Base-by-base conservation (phyloP, 2,888 invertebrate genomes). In the Limnephilus marmoratus region DNA sequence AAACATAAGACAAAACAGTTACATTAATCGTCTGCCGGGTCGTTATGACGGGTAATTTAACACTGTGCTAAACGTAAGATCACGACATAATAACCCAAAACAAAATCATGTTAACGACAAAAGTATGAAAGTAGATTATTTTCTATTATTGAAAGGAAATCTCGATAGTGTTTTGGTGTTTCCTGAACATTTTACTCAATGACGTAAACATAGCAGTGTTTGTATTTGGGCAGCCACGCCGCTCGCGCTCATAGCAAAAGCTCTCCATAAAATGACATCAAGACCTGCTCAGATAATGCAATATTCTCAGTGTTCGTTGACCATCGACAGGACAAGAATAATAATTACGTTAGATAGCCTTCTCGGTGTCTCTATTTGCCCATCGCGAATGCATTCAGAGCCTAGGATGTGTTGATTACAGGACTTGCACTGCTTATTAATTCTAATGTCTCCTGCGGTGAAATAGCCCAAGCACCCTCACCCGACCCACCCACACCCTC, bases 341-440 rank as follows among this genome's bases (percentile, higher is more conserved):
- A 68, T 68, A 68, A 68, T 68, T 24, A 24, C 5, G 53, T 53
- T 18, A 18, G 24, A 68, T 68, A 68, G 53, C 81, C 24, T 83
- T 83, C 53, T 45, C 81, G 49, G n/a, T 90, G 90, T 83, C 83
- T 83, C 90, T 83, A 83, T 90, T 49, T 81, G 90, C 83, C 34
- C 29, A 85, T 90, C 91, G 82, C 88, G 81, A 68, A 45, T 87
- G 82, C 91, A 87, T 87, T 91, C 34, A 85, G 15, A 87, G 53
- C 53, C 85, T 11, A n/a, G 87, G 91, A 91, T 90, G 92, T 92
- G 93, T 92, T 93, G 92, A 93, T 93, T 92, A 90, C 91, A 88
- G 85, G 24, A 91, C 92, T 85, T 85, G 87, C 86, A 45, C 91
- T 81, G 87, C 90, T 91, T 91, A 93, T 93, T 93, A 93, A 93